Evolutionary conservation across 2,797 vertebrate species (phyloP).

Genomic region (Chaenodraco wilsoni): DNA sequence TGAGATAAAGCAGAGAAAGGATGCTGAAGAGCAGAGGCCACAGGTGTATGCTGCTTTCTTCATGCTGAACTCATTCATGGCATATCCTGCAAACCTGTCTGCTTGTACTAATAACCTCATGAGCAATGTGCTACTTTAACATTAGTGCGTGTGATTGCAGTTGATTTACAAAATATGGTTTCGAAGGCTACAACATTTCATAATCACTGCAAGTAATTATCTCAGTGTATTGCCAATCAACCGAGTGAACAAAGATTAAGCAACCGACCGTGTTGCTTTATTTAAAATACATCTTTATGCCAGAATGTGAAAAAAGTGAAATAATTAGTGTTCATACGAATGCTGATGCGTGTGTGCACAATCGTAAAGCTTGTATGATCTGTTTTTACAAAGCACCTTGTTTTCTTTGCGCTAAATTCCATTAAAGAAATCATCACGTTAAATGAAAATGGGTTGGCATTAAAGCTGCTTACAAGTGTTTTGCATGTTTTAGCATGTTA

Average conservation of each 20-base stretch:
- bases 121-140: constrained; percentile 21
- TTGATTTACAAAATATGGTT: constrained; percentile 54
- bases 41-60: constrained; percentile 62
- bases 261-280: constrained; percentile 12
- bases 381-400: constrained; percentile 42
- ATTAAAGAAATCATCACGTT: constrained; percentile 51
- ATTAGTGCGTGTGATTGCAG: constrained; percentile 17
- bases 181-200: constrained; percentile 35
- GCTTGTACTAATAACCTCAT: constrained; percentile 25
- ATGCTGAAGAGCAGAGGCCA: constrained; percentile 49
- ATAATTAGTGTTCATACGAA: constrained; percentile 50
- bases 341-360: constrained; percentile 31
- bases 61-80: constrained; percentile 52
- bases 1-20: constrained; percentile 23
- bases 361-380: constrained; percentile 43
- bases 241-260: constrained; percentile 18
- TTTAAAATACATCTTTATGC: constrained; percentile 39
- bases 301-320: constrained; percentile 30
- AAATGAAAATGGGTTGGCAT: constrained; percentile 44
- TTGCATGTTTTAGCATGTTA: constrained; percentile 40
- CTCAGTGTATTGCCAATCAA: constrained; percentile 37
- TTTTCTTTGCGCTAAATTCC: constrained; percentile 53
- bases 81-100: constrained; percentile 34
- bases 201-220: constrained; percentile 53
- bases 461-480: constrained; percentile 47